Evolutionary conservation across 2,797 vertebrate genomes (phyloP).

Genomic region (Lophotriccus pileatus): DNA sequence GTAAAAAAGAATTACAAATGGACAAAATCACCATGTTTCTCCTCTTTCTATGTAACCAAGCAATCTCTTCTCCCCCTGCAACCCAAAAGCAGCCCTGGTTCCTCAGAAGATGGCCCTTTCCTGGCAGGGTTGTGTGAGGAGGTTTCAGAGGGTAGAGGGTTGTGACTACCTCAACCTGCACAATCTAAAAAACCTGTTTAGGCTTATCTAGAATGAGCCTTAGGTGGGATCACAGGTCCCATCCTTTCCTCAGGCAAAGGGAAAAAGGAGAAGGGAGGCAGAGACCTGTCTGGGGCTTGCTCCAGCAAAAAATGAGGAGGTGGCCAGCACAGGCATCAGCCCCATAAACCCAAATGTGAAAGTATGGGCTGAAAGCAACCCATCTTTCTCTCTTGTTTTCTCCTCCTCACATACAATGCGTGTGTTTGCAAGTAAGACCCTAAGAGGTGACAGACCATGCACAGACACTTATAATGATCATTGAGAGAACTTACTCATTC

Average conservation of each 20-base stretch:
- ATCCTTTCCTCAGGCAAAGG: not conserved
- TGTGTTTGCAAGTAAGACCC: not conserved
- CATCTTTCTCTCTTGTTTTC: not conserved
- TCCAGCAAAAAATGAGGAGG: rapidly evolving
- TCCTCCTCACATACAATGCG: not conserved
- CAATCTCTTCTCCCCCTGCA: not conserved
- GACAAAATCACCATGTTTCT: not conserved
- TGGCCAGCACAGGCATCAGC: not conserved
- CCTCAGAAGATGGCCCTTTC: not conserved
- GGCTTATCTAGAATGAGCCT: not conserved
- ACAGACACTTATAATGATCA: not conserved
- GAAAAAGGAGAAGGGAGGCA: not conserved
- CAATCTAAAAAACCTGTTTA: not conserved
- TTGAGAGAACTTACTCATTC: not conserved
- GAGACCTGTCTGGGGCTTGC: not conserved
- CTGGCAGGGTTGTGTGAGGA: not conserved
- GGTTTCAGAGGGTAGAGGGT: not conserved
- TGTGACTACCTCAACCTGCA: not conserved
- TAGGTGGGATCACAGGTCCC: not conserved
- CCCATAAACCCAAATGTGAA: not conserved
- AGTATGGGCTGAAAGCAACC: not conserved
- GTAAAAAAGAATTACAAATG: rapidly evolving
- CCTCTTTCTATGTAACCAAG: not conserved
- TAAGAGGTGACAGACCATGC: not conserved
- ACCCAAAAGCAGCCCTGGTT: not conserved